A percentile compares a stretch with the other conserved stretches of the same genome.
phyloP scores from a whole-genome alignment of 2,113 vertebrate genomes.

The Tachysurus vachellii region DNA sequence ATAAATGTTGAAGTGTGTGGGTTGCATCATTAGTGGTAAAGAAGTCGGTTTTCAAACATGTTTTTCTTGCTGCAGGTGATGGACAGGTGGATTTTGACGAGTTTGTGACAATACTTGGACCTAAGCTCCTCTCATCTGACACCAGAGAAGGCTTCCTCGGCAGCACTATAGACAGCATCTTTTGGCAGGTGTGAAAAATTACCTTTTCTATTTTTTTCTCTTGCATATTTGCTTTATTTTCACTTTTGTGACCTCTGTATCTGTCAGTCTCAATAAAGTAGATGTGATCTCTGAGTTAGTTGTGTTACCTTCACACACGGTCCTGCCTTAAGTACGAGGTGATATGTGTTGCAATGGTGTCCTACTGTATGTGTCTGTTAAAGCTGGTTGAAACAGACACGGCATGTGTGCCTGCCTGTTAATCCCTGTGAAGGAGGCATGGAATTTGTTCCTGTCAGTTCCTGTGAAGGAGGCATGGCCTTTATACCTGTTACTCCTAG shows the following conservation, averaged over 20 bases:
- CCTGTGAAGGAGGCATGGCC: not conserved
- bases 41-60: not conserved
- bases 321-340: not conserved
- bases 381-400: no score
- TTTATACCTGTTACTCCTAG: not conserved
- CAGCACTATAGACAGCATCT: constrained; percentile 97
- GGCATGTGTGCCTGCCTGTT: no score
- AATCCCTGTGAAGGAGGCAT: no score
- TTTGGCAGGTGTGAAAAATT: constrained; percentile 89
- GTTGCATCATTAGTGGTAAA: not conserved
- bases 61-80: constrained; percentile 79
- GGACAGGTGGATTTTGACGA: constrained; percentile 99
- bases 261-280: not conserved
- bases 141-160: constrained; percentile 94
- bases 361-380: no score
- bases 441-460: not conserved
- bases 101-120: constrained; percentile 98
- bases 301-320: not conserved
- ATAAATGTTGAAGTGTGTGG: not conserved
- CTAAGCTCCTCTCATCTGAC: constrained; percentile 93
- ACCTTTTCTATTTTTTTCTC: not conserved
- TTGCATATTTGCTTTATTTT: not conserved
- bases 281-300: not conserved
- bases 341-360: not conserved
- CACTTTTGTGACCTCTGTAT: not conserved